Evolutionary conservation across 2,113 vertebrate genomes (phyloP).

Genomic region (Melanotaenia duboulayi): DNA sequence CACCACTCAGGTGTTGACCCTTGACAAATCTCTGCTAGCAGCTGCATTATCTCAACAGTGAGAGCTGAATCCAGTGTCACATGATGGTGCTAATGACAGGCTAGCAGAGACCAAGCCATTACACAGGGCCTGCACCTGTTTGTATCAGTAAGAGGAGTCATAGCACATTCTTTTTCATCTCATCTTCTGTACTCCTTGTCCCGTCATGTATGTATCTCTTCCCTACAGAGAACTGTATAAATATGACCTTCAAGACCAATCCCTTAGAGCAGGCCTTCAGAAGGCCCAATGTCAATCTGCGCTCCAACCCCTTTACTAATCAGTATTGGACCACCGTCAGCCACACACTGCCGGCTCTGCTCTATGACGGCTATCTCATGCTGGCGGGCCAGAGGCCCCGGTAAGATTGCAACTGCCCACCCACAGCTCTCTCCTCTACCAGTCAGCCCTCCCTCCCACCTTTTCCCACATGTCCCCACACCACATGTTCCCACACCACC

Average conservation of each 20-base stretch:
- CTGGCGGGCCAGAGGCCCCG: slow-evolving; percentile 90
- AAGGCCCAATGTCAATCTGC: slow-evolving; percentile 85
- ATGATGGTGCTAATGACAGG: neutral
- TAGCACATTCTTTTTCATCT: slow-evolving; percentile 25
- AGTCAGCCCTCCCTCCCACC: slow-evolving; percentile 13
- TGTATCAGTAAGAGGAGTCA: slow-evolving; percentile 13
- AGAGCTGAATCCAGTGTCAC: slow-evolving; percentile 7
- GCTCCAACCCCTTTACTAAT: slow-evolving; percentile 85
- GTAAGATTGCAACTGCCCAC: slow-evolving; percentile 87
- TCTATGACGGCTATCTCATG: slow-evolving; percentile 88
- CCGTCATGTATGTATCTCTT: slow-evolving; percentile 83
- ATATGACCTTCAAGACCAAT: slow-evolving; percentile 86
- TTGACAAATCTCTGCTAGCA: slow-evolving; percentile 17
- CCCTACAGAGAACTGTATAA: slow-evolving; percentile 87
- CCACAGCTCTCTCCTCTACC: slow-evolving; percentile 48
- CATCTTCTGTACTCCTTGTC: slow-evolving; percentile 66
- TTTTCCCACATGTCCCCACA: slow-evolving; percentile 8
- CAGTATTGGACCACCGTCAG: slow-evolving; percentile 85
- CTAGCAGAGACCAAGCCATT: neutral
- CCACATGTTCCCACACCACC: slow-evolving; percentile 4
- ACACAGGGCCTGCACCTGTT: slow-evolving; percentile 14
- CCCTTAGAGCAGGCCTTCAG: slow-evolving; percentile 89
- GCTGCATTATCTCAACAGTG: neutral
- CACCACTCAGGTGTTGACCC: slow-evolving; percentile 14
- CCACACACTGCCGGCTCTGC: slow-evolving; percentile 86